A percentile compares a stretch with the other conserved stretches of the same genome.
These are phyloP conservation scores for Zaprionus ghesquierei DNA, from an alignment of 1,140 invertebrate species.

Conservation along the genomic window DNA sequence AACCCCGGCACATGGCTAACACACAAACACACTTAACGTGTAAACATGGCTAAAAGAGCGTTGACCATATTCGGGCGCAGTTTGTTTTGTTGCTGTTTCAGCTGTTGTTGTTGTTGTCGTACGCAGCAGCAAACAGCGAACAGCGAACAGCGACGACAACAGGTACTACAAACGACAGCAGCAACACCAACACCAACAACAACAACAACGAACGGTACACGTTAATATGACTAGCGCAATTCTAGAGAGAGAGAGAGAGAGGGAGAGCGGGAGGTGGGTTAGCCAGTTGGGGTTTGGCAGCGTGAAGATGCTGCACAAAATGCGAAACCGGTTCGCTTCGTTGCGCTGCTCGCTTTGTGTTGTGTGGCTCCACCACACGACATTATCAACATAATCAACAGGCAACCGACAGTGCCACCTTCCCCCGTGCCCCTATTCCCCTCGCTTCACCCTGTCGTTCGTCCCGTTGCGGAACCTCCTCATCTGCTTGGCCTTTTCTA, in stretches of 20 bases:
- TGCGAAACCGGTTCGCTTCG: slow-evolving; percentile 53
- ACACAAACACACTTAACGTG: slow-evolving; percentile 78
- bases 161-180: slow-evolving; percentile 59
- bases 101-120: slow-evolving; percentile 21
- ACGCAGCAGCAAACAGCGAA: slow-evolving; percentile 36
- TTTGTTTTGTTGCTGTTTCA: slow-evolving; percentile 34
- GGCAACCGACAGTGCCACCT: slow-evolving; percentile 13
- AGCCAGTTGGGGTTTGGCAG: background rate
- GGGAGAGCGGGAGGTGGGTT: background rate
- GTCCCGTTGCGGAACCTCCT: background rate
- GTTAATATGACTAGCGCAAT: slow-evolving; percentile 70
- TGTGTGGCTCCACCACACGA: slow-evolving; percentile 44
- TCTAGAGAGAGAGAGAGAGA: background rate
- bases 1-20: slow-evolving; percentile 50
- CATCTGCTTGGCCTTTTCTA: slow-evolving; percentile 31
- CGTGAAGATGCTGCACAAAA: slow-evolving; percentile 33
- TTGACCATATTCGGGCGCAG: slow-evolving; percentile 73
- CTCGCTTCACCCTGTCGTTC: background rate
- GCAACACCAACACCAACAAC: slow-evolving; percentile 28
- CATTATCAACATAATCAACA: slow-evolving; percentile 80
- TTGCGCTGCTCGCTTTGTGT: background rate
- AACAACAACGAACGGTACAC: slow-evolving; percentile 62
- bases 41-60: slow-evolving; percentile 79
- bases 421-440: background rate
- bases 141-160: slow-evolving; percentile 39